Conservation (phyloP, 2,113 vertebrate species). For the Hyla sarda region DNA sequence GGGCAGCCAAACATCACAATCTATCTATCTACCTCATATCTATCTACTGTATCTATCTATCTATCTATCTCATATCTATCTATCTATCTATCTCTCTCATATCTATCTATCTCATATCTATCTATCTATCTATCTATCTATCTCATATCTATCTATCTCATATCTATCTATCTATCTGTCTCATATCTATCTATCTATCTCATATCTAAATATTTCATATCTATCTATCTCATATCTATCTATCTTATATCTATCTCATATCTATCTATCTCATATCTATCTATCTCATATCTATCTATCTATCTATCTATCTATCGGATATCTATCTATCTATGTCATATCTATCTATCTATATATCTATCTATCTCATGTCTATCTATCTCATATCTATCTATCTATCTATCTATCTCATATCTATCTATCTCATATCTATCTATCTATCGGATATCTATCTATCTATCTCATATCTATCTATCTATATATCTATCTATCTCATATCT, state of each 20-base stretch:
- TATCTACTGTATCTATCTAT: slow-evolving; percentile 10
- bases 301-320: neutral
- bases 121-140: neutral
- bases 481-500: too few species aligned
- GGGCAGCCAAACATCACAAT: neutral
- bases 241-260: neutral
- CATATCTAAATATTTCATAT: neutral
- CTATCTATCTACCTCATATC: neutral
- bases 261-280: neutral
- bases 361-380: too few species aligned
- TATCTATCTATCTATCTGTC: neutral
- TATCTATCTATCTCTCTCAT: neutral
- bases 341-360: too few species aligned
- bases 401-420: too few species aligned
- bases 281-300: slow-evolving; percentile 2
- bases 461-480: too few species aligned
- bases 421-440: too few species aligned
- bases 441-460: too few species aligned
- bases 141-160: neutral
- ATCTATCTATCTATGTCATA: too few species aligned
- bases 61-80: slow-evolving; percentile 2
- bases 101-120: neutral
- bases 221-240: neutral
- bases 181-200: neutral
- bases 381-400: too few species aligned